Evolutionary conservation across 2,113 vertebrate genomes (phyloP), one percentile per base, ranked within the genome.

Genomic region (Sphyrna mokarran): DNA sequence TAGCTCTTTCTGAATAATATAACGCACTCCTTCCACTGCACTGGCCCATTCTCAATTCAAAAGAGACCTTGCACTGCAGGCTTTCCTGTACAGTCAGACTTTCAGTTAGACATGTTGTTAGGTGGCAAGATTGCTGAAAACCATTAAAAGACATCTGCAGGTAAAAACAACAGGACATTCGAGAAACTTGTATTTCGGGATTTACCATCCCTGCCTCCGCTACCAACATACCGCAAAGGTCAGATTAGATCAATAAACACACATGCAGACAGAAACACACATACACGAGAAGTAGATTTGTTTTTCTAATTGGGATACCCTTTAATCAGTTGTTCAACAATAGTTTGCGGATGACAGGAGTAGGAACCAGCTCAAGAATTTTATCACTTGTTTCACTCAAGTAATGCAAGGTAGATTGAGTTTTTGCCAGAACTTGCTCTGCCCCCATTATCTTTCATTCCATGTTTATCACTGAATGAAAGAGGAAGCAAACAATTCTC

Each of bases 381-480:
- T 95, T 95, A 72, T 95, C 68, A 29, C 22, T 9, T 48, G 37
- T 37, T 48, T 95, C 33, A 37, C 37, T 43, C 63, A 69, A 70
- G 23, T 43, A 40, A 43, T 48, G 40, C 18, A 95, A 69, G 33
- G 22, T 3, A 89, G 43, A 40, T 72, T 95, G 11, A 48, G 93
- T 68, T 23, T 37, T 72, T 54, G 68, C 40, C 14, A 43, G 69
- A 70, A 72, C 63, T 13, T 95, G n/a, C 68, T 95, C 40, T 72
- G 22, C 40, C 40, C 66, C 9, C 68, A 48, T 95, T 72, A 95
- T 95, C 68, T 95, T 95, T 72, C 93, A 72, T 95, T 72, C 93
- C 93, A 72, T 95, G 40, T 95, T 95, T 48, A 95, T 95, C 93
- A 72, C 23, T 43, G 93, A 54, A 48, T 0, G 63, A 94, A 95